Conservation (phyloP, 2,113 vertebrate species). For the Chunga burmeisteri region DNA sequence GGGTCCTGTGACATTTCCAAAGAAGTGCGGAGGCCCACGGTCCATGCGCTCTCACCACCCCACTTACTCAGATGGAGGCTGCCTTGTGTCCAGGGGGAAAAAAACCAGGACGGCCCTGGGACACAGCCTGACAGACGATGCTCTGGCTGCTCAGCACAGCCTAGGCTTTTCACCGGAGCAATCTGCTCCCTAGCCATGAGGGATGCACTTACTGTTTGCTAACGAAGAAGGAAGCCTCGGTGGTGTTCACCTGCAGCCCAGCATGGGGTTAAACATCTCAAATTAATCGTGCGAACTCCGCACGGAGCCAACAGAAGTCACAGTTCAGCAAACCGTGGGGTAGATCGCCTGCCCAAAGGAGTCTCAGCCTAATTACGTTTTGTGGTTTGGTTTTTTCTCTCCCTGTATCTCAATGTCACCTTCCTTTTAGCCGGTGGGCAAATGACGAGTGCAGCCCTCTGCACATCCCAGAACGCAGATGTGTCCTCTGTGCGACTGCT, state of each 20-base stretch:
- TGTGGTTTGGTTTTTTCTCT: background rate
- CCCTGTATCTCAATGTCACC: slow-evolving; percentile 54
- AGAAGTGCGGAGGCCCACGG: background rate
- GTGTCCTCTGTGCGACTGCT: background rate
- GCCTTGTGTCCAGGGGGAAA: background rate
- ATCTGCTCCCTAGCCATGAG: background rate
- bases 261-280: background rate
- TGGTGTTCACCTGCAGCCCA: background rate
- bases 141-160: background rate
- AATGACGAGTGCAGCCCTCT: background rate
- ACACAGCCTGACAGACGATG: background rate
- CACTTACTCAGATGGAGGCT: background rate
- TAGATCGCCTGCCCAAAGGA: background rate
- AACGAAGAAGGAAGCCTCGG: background rate
- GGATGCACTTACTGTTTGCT: background rate
- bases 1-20: background rate
- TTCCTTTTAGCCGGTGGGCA: background rate
- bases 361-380: slow-evolving; percentile 12
- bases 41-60: too few species aligned
- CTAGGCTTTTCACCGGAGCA: fast-evolving
- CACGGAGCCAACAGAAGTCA: background rate
- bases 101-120: background rate
- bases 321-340: background rate
- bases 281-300: background rate
- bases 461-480: background rate